Evolutionary conservation across 53 echinoderm and acorn worm genomes (phyloP), one percentile per base, ranked within the genome.

Genomic region (Paracentrotus lividus): DNA sequence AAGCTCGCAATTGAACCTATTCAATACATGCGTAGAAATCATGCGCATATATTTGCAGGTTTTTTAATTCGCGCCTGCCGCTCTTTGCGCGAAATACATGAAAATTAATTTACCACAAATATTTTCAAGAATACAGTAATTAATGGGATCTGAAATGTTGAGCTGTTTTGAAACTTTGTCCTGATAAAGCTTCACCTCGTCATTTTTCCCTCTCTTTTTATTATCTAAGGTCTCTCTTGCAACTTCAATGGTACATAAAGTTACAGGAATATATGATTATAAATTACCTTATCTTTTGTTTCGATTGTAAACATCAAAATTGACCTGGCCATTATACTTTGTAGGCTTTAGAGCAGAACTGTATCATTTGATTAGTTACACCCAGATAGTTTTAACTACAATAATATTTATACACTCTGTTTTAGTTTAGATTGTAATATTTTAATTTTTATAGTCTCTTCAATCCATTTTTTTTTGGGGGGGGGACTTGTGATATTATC

Each of bases 341-440:
- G 10, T 38, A 72, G 72, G 72, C 20, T 72, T 72, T 40, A 20
- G 72, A 72, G 40, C 21, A 36, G 40, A 72, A 72, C 40, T 55
- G 49, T 49, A 66, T n/a, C 15, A 40, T 72, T 72, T 72, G 72
- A 72, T 72, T 40, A 38, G 72, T 72, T 72, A 40, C 72, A 72
- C 40, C 8, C 13, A 10, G 31, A 64, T 29, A 64, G 31, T 64
- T 64, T 2, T 72, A 5, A 38, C 20, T 72, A 72, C 72, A 16
- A 72, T 72, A 72, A 72, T 72, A 72, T 64, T 64, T 64, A 31
- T 64, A 64, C 64, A 29, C 31, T 27, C 64, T 64, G 64, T 64
- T 0, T 31, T 10, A 12, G 64, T 64, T 64, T 64, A 61, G 8
- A 26, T n/a, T 27, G 29, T 64, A n/a, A n/a, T 27, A 27, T 61